Conservation (phyloP, 2,888 invertebrate species). For the Chydorus sphaericus region DNA sequence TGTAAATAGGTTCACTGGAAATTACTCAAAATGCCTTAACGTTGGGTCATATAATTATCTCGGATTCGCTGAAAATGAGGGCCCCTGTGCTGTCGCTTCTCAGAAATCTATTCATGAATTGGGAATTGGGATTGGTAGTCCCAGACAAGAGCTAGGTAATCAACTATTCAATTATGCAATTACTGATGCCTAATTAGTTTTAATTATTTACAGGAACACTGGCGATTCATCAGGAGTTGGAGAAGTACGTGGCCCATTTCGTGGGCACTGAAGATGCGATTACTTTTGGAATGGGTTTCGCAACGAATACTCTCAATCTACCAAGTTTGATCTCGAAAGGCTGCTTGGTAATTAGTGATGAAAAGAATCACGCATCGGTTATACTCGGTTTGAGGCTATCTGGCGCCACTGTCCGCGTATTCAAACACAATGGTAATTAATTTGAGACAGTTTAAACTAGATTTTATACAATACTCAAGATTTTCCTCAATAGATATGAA, state of each 20-base stretch:
- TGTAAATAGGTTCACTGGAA: constrained; percentile 57
- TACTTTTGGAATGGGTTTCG: constrained; percentile 96
- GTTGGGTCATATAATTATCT: constrained; percentile 97
- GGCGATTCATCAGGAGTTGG: constrained; percentile 61
- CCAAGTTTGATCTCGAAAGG: constrained; percentile 71
- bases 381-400: constrained; percentile 84
- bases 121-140: constrained; percentile 59
- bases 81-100: constrained; percentile 59
- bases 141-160: constrained; percentile 69
- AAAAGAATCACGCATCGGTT: constrained; percentile 92
- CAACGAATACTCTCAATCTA: constrained; percentile 87
- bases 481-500: constrained; percentile 44
- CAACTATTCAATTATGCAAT: neutral
- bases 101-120: constrained; percentile 48
- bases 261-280: constrained; percentile 85
- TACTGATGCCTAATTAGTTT: constrained; percentile 14
- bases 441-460: too few species aligned
- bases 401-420: constrained; percentile 68
- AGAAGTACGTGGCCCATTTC: constrained; percentile 68
- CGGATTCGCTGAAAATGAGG: constrained; percentile 77
- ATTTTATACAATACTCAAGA: neutral
- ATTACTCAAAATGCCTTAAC: constrained; percentile 71
- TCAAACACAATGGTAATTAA: constrained; percentile 56
- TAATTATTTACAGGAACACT: constrained; percentile 29
- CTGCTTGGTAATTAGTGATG: constrained; percentile 84